Conservation (phyloP, 2,797 vertebrate species). For the Spheniscus humboldti region DNA sequence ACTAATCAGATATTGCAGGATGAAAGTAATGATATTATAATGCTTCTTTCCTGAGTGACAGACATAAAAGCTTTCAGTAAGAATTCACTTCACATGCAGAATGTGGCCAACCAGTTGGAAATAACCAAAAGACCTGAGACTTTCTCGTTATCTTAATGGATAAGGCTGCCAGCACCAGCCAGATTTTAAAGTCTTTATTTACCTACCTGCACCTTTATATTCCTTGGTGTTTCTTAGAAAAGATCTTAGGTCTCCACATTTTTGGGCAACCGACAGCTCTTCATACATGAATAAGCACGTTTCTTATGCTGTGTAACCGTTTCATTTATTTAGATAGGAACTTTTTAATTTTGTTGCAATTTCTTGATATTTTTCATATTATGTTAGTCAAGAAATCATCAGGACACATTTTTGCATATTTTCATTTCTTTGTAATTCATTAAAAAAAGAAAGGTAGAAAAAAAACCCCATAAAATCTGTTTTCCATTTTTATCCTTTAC, state of each 20-base stretch:
- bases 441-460: neutral
- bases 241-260: neutral
- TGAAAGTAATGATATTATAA: neutral
- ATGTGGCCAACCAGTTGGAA: neutral
- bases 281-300: neutral
- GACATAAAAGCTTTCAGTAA: neutral
- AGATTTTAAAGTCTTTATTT: neutral
- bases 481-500: neutral
- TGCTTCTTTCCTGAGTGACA: neutral
- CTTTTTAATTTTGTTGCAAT: neutral
- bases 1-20: neutral
- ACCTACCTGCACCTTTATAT: neutral
- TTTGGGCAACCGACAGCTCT: neutral
- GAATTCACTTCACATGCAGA: neutral
- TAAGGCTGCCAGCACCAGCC: neutral
- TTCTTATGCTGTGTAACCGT: fast-evolving
- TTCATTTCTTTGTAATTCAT: neutral
- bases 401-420: neutral
- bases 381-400: neutral
- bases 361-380: neutral
- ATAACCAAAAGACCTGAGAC: neutral
- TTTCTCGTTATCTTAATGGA: neutral
- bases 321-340: neutral
- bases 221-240: neutral
- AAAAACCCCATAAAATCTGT: fast-evolving